These are phyloP conservation scores for Cotesia congregata DNA, from an alignment of 2,888 invertebrate genomes.

Conservation along the genomic window DNA sequence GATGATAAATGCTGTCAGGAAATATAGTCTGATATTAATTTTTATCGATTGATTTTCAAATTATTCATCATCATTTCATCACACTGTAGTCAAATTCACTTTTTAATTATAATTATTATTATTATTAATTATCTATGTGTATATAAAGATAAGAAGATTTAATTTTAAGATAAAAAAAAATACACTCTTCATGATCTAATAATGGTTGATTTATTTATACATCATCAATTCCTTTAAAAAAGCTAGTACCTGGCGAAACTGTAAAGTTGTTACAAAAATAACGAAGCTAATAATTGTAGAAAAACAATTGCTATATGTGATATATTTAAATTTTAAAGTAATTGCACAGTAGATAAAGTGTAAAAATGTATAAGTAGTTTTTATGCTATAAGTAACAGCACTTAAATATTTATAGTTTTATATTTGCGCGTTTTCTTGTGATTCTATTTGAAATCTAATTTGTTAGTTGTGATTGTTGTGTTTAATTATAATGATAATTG, in stretches of 20 bases:
- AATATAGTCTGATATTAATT: background rate
- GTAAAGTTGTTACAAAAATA: background rate
- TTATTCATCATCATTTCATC: slow-evolving; percentile 9
- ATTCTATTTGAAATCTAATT: background rate
- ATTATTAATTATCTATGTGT: slow-evolving; percentile 63
- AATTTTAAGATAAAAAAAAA: slow-evolving; percentile 57
- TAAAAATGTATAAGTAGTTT: background rate
- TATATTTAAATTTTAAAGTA: background rate
- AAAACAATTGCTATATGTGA: background rate
- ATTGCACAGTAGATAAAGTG: background rate
- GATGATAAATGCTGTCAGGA: background rate
- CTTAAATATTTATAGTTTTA: background rate
- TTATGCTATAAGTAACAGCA: background rate
- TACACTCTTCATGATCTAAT: slow-evolving; percentile 65
- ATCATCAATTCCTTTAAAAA: slow-evolving; percentile 8
- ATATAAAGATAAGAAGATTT: slow-evolving; percentile 67
- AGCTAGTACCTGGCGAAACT: background rate
- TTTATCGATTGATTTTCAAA: background rate
- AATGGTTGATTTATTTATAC: slow-evolving; percentile 30
- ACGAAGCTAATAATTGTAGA: background rate
- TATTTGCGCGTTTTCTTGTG: slow-evolving; percentile 8
- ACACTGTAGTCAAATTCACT: slow-evolving; percentile 40
- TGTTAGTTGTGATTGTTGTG: slow-evolving; percentile 1
- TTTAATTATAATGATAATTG: slow-evolving; percentile 5
- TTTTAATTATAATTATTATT: slow-evolving; percentile 51